Conservation (phyloP, 2,113 vertebrate genomes). For the Thamnophis sirtalis region DNA sequence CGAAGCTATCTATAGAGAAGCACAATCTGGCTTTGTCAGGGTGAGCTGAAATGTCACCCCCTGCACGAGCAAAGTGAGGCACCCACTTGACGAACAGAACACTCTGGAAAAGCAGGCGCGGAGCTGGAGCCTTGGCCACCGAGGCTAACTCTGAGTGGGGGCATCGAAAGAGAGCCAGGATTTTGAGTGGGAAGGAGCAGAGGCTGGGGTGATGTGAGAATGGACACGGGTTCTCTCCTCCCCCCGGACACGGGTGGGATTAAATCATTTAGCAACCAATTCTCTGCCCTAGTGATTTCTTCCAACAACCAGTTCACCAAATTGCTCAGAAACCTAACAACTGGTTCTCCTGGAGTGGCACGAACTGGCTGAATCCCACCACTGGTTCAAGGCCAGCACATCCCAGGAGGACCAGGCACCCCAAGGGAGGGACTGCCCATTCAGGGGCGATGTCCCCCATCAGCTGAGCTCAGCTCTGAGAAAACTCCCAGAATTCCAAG, state of each 20-base stretch:
- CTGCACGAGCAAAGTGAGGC: fast-evolving
- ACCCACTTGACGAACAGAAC: fast-evolving
- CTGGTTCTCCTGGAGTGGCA: no score
- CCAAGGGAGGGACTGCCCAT: neutral
- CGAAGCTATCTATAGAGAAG: neutral
- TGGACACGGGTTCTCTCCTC: neutral
- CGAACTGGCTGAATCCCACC: no score
- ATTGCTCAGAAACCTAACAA: no score
- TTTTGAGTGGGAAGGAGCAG: neutral
- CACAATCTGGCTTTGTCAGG: neutral
- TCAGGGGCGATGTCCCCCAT: neutral
- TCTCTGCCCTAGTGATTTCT: no score
- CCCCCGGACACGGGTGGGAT: no score
- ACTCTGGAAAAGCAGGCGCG: neutral
- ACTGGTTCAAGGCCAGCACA: neutral
- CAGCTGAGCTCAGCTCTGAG: neutral
- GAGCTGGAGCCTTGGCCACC: neutral
- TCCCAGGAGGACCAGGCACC: neutral
- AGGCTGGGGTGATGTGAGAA: neutral
- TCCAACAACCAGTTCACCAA: no score
- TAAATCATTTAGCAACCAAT: no score
- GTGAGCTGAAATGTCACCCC: fast-evolving
- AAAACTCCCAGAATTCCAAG: no score
- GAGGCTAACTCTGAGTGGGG: neutral
- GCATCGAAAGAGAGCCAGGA: neutral